These are phyloP conservation scores for Mixornis gularis DNA, from an alignment of 2,113 vertebrate genomes.

Conservation along the genomic window DNA sequence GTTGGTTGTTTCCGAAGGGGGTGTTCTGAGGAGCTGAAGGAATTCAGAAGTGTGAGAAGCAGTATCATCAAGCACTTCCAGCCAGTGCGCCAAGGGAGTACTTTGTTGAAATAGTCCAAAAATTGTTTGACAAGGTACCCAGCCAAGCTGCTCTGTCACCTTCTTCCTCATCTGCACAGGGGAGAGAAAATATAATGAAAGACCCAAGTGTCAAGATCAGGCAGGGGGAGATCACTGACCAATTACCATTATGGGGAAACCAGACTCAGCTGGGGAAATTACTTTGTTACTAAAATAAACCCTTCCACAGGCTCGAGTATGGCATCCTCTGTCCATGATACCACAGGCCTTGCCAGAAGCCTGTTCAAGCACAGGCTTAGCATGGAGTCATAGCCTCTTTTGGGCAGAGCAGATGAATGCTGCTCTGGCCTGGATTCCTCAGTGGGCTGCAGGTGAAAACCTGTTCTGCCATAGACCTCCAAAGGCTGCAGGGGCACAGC, in stretches of 20 bases:
- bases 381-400: background rate
- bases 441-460: background rate
- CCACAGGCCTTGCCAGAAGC: background rate
- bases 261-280: background rate
- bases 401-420: background rate
- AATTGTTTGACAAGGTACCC: background rate
- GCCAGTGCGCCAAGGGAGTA: background rate
- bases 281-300: background rate
- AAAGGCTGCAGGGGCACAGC: background rate
- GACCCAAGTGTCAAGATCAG: no score
- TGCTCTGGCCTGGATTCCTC: background rate
- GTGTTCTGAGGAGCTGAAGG: background rate
- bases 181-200: background rate
- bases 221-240: background rate
- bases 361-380: background rate
- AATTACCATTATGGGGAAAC: rapidly evolving
- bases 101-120: background rate
- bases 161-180: background rate
- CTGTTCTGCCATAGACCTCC: background rate
- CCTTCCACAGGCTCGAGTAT: background rate
- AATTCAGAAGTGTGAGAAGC: background rate
- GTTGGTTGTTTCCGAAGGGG: background rate
- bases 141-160: background rate
- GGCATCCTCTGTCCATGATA: background rate
- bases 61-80: background rate